Percentiles rank a stretch among this genome's conserved stretches.
phyloP scores from a whole-genome alignment of 2,797 vertebrate species.

The Danio albolineatus region DNA sequence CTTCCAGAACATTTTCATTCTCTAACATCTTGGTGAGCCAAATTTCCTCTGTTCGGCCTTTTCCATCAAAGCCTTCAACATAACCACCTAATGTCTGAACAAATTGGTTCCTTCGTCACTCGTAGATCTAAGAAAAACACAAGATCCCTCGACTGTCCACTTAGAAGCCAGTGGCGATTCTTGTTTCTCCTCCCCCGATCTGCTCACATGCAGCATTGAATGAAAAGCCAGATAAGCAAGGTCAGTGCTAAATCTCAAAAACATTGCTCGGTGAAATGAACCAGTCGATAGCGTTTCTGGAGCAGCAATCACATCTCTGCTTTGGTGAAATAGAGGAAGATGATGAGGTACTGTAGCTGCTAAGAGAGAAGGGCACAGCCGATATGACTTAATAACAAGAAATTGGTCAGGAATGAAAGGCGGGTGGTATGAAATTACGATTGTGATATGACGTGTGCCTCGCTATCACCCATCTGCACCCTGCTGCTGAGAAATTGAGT shows the following conservation, averaged over 20 bases:
- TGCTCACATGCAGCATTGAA: slow-evolving; percentile 18
- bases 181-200: background rate
- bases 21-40: background rate
- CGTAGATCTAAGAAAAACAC: background rate
- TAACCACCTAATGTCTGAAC: slow-evolving; percentile 14
- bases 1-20: slow-evolving; percentile 1
- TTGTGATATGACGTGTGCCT: background rate
- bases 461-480: background rate
- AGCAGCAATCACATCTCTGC: slow-evolving; percentile 40
- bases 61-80: slow-evolving; percentile 24
- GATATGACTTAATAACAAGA: slow-evolving; percentile 39
- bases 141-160: background rate
- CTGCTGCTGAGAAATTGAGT: background rate
- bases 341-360: slow-evolving; percentile 23
- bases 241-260: slow-evolving; percentile 24
- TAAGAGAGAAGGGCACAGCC: slow-evolving; percentile 20
- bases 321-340: slow-evolving; percentile 33
- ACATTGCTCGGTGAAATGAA: slow-evolving; percentile 32
- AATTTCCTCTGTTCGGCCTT: slow-evolving; percentile 26
- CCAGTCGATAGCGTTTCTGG: slow-evolving; percentile 25
- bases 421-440: slow-evolving; percentile 18
- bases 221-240: slow-evolving; percentile 25
- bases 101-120: slow-evolving; percentile 30
- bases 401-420: slow-evolving; percentile 34
- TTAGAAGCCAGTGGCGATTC: background rate